phyloP scores from a whole-genome alignment of 2,797 vertebrate genomes.

The Sebastiscus tertius region DNA sequence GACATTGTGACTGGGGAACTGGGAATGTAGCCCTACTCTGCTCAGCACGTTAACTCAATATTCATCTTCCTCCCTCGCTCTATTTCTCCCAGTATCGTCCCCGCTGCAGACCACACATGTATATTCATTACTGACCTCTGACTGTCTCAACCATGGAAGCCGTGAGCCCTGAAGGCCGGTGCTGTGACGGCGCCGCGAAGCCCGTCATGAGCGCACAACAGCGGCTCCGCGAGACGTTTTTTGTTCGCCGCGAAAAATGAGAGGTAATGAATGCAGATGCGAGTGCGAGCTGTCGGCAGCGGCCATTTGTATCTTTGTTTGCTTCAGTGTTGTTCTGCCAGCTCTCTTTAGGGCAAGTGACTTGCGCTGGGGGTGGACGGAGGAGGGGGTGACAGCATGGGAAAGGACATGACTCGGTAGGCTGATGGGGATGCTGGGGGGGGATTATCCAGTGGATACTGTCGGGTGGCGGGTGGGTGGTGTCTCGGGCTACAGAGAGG shows the following conservation, averaged over 20 bases:
- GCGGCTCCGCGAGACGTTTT: slow-evolving; percentile 41
- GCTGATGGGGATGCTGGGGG: slow-evolving; percentile 25
- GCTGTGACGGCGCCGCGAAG: slow-evolving; percentile 45
- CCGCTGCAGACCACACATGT: slow-evolving; percentile 74
- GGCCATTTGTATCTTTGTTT: slow-evolving; percentile 70
- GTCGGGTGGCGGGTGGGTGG: neutral
- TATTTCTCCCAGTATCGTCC: slow-evolving; percentile 65
- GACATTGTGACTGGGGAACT: slow-evolving; percentile 70
- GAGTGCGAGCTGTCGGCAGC: slow-evolving; percentile 44
- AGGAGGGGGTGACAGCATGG: slow-evolving; percentile 31
- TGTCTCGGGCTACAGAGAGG: neutral
- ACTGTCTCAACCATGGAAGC: slow-evolving; percentile 61
- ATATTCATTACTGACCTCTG: slow-evolving; percentile 82
- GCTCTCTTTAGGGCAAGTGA: slow-evolving; percentile 47
- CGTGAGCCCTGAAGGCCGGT: slow-evolving; percentile 53
- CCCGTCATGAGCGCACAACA: slow-evolving; percentile 39
- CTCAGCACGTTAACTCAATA: slow-evolving; percentile 76
- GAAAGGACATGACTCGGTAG: slow-evolving; percentile 27
- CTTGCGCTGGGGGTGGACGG: slow-evolving; percentile 29
- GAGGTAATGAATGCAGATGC: slow-evolving; percentile 65
- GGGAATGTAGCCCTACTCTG: slow-evolving; percentile 58
- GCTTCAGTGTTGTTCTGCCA: slow-evolving; percentile 46
- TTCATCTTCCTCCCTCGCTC: slow-evolving; percentile 73
- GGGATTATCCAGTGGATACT: neutral
- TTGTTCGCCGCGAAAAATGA: slow-evolving; percentile 50